Conservation (phyloP, 2,888 invertebrate species). For the Pteria penguin region DNA sequence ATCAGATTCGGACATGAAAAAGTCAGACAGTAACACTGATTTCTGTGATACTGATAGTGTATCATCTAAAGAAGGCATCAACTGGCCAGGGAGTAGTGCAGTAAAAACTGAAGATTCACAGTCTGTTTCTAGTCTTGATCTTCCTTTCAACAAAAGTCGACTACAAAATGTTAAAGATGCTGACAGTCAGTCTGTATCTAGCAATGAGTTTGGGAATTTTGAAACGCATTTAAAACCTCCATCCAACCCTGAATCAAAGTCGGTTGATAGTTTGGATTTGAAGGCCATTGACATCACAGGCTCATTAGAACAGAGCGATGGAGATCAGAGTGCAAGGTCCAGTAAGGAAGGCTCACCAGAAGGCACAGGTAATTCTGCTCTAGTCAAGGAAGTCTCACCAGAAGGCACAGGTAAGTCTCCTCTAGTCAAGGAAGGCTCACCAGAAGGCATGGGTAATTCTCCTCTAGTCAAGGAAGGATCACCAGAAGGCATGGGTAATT, state of each 20-base stretch:
- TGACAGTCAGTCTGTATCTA: constrained; percentile 70
- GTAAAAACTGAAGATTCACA: constrained; percentile 68
- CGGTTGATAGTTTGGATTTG: constrained; percentile 76
- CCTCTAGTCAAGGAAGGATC: too few species aligned
- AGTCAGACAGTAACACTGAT: background rate
- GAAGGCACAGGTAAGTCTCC: too few species aligned
- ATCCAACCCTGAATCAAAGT: constrained; percentile 68
- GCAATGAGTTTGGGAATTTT: constrained; percentile 64
- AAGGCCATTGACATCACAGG: constrained; percentile 14
- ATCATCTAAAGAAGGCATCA: constrained; percentile 39
- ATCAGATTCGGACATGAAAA: background rate
- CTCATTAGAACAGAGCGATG: background rate
- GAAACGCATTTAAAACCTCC: constrained; percentile 47
- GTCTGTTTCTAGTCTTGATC: constrained; percentile 76
- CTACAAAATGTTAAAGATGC: constrained; percentile 52
- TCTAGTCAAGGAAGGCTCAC: too few species aligned
- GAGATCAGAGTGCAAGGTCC: background rate
- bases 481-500: too few species aligned
- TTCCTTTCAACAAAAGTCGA: constrained; percentile 55
- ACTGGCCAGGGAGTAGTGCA: constrained; percentile 36
- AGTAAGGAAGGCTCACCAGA: background rate
- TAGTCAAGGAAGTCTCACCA: too few species aligned
- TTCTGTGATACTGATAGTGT: constrained; percentile 52
- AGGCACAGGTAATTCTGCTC: background rate
- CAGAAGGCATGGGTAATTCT: too few species aligned